phyloP scores from a whole-genome alignment of 2,797 vertebrate genomes.

The Malacoctenus gilli region DNA sequence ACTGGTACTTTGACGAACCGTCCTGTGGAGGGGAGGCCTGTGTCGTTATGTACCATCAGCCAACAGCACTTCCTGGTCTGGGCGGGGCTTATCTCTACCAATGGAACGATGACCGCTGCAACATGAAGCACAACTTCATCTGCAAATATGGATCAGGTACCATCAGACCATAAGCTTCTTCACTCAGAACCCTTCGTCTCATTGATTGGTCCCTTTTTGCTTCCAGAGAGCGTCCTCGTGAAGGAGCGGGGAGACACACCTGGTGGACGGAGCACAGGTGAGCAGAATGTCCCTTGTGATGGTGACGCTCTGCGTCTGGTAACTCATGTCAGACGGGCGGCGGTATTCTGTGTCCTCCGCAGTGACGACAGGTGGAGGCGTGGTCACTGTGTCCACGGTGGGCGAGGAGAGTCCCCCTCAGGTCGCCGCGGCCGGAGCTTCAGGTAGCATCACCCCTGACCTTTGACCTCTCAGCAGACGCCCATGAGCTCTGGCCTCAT shows the following conservation, averaged over 20 bases:
- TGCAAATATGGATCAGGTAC: constrained; percentile 92
- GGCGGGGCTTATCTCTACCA: constrained; percentile 94
- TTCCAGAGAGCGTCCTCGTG: constrained; percentile 72
- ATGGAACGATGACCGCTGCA: constrained; percentile 98
- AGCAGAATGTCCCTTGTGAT: constrained; percentile 20
- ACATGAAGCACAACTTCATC: constrained; percentile 99
- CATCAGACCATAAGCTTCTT: constrained; percentile 12
- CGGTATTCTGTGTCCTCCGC: constrained; percentile 67
- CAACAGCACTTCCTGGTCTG: constrained; percentile 88
- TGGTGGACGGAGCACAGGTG: constrained; percentile 64
- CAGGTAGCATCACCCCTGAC: constrained; percentile 74
- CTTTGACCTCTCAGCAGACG: too few species aligned
- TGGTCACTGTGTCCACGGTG: constrained; percentile 77
- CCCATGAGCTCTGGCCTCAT: not conserved
- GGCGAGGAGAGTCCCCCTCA: constrained; percentile 80
- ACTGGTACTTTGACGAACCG: constrained; percentile 96
- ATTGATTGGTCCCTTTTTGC: not conserved
- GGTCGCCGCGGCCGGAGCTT: constrained; percentile 84
- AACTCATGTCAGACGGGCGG: too few species aligned
- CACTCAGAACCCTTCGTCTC: not conserved
- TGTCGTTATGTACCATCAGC: constrained; percentile 98
- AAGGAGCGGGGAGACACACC: constrained; percentile 76
- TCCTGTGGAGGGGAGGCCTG: constrained; percentile 97
- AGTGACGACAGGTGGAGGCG: constrained; percentile 73
- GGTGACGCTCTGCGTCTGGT: too few species aligned